Percentiles rank a stretch among this genome's conserved stretches.
phyloP scores from a whole-genome alignment of 2,113 vertebrate species.

The Chaetorhynchus papuensis region DNA sequence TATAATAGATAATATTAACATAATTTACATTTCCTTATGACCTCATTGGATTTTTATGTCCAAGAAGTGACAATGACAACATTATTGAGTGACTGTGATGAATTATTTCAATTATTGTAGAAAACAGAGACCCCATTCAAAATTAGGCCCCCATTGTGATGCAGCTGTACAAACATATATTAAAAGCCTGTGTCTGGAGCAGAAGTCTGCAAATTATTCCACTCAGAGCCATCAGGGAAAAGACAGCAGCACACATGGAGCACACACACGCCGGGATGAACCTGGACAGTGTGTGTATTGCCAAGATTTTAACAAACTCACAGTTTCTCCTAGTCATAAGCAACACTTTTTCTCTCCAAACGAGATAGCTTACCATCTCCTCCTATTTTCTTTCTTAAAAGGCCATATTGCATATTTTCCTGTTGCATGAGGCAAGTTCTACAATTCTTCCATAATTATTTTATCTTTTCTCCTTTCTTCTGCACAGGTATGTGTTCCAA shows the following conservation, averaged over 20 bases:
- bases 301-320: background rate
- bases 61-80: background rate
- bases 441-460: background rate
- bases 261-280: background rate
- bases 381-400: background rate
- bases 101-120: background rate
- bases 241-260: background rate
- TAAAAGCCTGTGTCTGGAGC: background rate
- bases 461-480: background rate
- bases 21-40: background rate
- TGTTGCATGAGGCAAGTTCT: background rate
- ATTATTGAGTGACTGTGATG: background rate
- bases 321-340: background rate
- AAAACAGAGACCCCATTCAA: conserved; percentile 14
- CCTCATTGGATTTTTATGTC: background rate
- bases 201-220: background rate
- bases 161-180: background rate
- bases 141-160: background rate
- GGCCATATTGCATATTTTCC: background rate
- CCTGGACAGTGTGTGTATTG: rapidly evolving
- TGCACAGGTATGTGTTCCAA: background rate
- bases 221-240: background rate
- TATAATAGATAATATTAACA: background rate
- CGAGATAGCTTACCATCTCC: background rate
- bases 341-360: background rate